Base-by-base conservation (phyloP, 2,113 vertebrate species). In the Triplophysa tibetana region DNA sequence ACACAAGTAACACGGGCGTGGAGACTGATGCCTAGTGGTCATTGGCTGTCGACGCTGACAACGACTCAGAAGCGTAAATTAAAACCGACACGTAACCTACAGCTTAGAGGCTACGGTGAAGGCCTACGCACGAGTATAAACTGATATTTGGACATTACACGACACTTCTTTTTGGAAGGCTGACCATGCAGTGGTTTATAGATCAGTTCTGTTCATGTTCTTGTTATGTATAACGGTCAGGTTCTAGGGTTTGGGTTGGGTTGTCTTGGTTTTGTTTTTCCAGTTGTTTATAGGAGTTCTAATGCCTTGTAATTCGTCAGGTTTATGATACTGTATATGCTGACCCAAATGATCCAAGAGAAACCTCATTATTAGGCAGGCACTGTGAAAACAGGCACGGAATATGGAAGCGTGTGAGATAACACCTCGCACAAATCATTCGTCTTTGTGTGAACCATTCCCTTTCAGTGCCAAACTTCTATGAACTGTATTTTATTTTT, bases 131-230 rank as follows among this genome's bases (percentile, higher is more conserved):
- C 26, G 3, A 29, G 26, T 29, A 29, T 29, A 29, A 2, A 29
- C 26, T 29, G 26, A 24, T 1, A 1, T 2, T 24, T 12, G 2
- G 45, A 29, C 26, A 29, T 29, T 10, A 11, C 45, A 48, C 45
- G 0, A 48, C 12, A 11, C 9, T 10, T 9, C 45, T 12, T 48
- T 48, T 48, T 11, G 45, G 45, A n/a, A 11, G 45, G 9, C 12
- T 81, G 87, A 82, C 72, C 82, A 62, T 78, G 62, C 68, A 70
- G 43, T 14, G 52, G 54, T 86, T 82, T 89, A 76, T 88, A 82
- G 54, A 86, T 79, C 70, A 24, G 24, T 24, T 24, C 85, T 72
- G 63, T 84, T 41, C 19, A 56, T 70, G 61, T 54, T 65, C 66
- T 82, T 84, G 79, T 12, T 58, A 13, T 24, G 29, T 74, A 62